Evolutionary conservation across 2,113 vertebrate genomes (phyloP).

Genomic region (Corythornis vintsioides): DNA sequence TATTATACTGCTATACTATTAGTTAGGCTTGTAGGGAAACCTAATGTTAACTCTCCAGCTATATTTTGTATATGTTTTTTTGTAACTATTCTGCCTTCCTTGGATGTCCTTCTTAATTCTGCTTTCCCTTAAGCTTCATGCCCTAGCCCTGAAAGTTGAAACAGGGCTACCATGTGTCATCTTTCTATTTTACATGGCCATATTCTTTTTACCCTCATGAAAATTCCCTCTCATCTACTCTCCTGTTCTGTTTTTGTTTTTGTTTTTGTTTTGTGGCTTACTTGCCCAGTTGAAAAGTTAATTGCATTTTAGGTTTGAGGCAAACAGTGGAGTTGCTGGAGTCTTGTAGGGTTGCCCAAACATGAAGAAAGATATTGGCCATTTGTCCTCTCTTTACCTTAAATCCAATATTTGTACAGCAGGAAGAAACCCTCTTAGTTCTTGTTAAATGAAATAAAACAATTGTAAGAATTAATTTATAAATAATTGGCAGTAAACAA

Average conservation of each 20-base stretch:
- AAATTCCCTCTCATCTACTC: fast-evolving
- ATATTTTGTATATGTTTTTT: background rate
- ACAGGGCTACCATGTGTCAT: background rate
- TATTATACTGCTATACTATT: background rate
- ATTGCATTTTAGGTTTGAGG: background rate
- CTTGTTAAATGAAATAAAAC: background rate
- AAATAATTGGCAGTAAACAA: background rate
- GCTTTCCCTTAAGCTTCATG: background rate
- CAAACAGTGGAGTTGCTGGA: fast-evolving
- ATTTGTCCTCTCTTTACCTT: background rate
- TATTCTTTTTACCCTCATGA: background rate
- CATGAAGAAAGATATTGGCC: background rate
- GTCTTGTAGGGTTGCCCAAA: background rate
- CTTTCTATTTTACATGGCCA: background rate
- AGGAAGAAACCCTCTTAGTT: background rate
- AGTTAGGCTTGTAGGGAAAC: background rate
- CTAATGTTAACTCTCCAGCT: background rate
- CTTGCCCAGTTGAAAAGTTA: background rate
- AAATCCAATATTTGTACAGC: background rate
- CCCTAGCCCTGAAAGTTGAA: background rate
- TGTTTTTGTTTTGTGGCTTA: background rate
- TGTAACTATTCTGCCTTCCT: background rate
- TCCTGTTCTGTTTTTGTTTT: background rate
- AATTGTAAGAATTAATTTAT: background rate
- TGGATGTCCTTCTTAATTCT: background rate